These are phyloP conservation scores for Myotis daubentonii DNA, from an alignment of 2,797 vertebrate species.

Conservation along the genomic window DNA sequence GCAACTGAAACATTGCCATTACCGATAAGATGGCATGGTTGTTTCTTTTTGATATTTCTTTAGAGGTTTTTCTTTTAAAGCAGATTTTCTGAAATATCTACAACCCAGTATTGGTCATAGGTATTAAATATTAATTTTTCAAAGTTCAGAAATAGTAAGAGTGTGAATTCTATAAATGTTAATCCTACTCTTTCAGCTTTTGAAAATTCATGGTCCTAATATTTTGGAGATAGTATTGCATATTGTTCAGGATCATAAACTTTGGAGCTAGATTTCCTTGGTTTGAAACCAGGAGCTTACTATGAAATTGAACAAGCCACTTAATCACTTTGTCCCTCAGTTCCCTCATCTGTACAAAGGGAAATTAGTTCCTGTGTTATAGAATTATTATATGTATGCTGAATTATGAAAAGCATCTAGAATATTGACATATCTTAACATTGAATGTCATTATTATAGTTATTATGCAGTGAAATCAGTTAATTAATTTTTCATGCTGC, in stretches of 20 bases:
- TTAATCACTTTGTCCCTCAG: background rate
- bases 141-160: background rate
- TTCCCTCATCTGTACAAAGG: background rate
- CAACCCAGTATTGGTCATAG: background rate
- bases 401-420: background rate
- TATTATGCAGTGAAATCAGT: conserved; percentile 60
- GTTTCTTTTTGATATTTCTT: background rate
- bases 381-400: background rate
- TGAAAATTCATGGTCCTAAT: background rate
- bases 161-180: background rate
- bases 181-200: background rate
- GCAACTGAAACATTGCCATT: background rate
- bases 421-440: background rate
- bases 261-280: background rate
- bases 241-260: background rate
- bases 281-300: background rate
- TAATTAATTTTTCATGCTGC: conserved; percentile 21
- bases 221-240: background rate
- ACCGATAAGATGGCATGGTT: background rate
- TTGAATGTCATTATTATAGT: background rate
- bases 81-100: background rate
- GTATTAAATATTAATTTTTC: background rate
- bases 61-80: background rate
- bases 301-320: background rate
- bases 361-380: background rate